Evolutionary conservation across 1,140 invertebrate species (phyloP).

Genomic region (Nasonia giraulti): DNA sequence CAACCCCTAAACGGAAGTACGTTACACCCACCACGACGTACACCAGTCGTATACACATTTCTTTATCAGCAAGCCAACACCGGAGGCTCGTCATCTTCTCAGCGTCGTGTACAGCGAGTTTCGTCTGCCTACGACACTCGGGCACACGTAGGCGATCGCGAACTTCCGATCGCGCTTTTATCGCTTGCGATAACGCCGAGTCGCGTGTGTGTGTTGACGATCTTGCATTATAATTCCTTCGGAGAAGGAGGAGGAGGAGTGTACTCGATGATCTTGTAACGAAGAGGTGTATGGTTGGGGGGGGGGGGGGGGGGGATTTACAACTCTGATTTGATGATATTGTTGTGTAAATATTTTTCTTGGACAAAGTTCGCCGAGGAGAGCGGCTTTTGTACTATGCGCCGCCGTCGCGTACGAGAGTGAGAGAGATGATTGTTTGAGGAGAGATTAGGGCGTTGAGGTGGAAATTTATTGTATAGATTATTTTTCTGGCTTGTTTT

Average conservation of each 20-base stretch:
- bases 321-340: neutral
- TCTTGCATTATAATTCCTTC: neutral
- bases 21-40: too few species aligned
- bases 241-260: neutral
- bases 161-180: conserved; percentile 36
- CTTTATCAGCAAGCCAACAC: conserved; percentile 27
- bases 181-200: neutral
- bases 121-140: neutral
- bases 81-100: conserved; percentile 41
- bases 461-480: conserved; percentile 6
- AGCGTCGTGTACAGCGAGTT: neutral
- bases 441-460: neutral
- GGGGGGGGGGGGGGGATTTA: neutral
- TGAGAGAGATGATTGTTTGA: neutral
- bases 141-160: conserved; percentile 46
- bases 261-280: conserved; percentile 3
- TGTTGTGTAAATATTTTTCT: conserved; percentile 39
- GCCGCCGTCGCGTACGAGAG: neutral
- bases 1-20: too few species aligned
- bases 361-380: neutral
- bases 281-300: too few species aligned
- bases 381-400: conserved; percentile 8
- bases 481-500: neutral
- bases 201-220: neutral
- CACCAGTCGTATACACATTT: neutral